These are phyloP conservation scores for Actinia tenebrosa DNA, from an alignment of 64 coral and sea anemone genomes.

Conservation along the genomic window DNA sequence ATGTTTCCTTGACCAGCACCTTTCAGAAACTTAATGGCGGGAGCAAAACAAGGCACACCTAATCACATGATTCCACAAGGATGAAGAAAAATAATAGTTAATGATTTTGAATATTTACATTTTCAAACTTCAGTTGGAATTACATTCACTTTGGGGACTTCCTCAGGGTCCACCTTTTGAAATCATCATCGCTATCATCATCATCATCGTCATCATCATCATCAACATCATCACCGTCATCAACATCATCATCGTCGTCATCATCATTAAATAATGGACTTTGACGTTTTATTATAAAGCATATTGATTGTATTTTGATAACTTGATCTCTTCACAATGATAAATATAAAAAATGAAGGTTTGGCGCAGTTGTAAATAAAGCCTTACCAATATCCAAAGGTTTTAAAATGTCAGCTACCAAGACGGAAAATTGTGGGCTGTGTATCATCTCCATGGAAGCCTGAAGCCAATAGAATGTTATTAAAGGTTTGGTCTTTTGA, in stretches of 20 bases:
- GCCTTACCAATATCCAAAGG: constrained; percentile 83
- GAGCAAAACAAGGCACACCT: constrained; percentile 97
- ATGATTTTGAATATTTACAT: background rate
- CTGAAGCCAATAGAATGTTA: constrained; percentile 22
- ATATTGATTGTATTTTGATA: too few relatives aligned
- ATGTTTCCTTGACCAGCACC: constrained; percentile 89
- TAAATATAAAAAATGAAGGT: too few relatives aligned
- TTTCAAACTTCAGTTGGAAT: too few relatives aligned
- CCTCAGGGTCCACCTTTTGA: too few relatives aligned
- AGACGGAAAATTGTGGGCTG: constrained; percentile 58
- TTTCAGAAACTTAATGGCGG: constrained; percentile 88
- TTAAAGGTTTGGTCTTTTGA: background rate
- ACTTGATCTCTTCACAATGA: too few relatives aligned
- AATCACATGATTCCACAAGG: background rate
- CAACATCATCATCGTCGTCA: too few relatives aligned
- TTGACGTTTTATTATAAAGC: too few relatives aligned
- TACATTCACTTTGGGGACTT: too few relatives aligned
- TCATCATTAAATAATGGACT: too few relatives aligned
- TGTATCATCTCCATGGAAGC: constrained; percentile 83
- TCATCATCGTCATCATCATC: too few relatives aligned
- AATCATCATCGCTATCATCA: too few relatives aligned
- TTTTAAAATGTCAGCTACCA: constrained; percentile 72
- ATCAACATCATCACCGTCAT: too few relatives aligned
- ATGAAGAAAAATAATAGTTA: background rate
- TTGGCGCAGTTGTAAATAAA: background rate